phyloP scores from a whole-genome alignment of 2,113 vertebrate genomes.

The Lepisosteus osseus region DNA sequence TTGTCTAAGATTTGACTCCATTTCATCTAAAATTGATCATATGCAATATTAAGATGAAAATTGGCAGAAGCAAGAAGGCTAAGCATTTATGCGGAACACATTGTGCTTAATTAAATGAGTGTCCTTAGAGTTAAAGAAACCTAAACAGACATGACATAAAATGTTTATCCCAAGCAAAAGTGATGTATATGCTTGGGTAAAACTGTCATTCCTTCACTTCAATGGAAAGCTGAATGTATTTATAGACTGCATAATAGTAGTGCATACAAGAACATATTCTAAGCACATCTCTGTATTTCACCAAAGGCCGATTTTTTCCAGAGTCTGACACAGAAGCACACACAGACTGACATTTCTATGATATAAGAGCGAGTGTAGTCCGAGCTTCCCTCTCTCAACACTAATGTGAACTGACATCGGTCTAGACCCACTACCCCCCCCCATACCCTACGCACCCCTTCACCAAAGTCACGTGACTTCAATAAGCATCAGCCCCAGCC shows the following conservation, averaged over 20 bases:
- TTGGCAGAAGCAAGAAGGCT: too few species aligned
- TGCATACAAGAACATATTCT: conserved; percentile 36
- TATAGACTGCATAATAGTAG: conserved; percentile 31
- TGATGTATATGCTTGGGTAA: too few species aligned
- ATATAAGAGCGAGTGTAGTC: conserved; percentile 33
- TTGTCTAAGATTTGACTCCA: too few species aligned
- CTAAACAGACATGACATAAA: conserved; percentile 13
- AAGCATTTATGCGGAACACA: too few species aligned
- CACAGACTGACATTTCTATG: conserved; percentile 35
- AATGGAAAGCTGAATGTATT: conserved; percentile 42
- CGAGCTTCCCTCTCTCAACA: conserved; percentile 33
- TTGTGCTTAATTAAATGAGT: too few species aligned
- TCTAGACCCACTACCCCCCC: conserved; percentile 39
- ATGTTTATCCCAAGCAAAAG: too few species aligned
- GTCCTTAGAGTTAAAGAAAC: too few species aligned
- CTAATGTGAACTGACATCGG: conserved; percentile 66
- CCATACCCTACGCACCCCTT: not conserved
- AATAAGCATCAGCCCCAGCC: conserved; percentile 44
- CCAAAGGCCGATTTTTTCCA: conserved; percentile 44
- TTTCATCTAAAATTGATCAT: too few species aligned
- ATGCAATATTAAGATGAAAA: too few species aligned
- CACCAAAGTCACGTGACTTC: conserved; percentile 51
- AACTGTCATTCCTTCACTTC: conserved; percentile 46
- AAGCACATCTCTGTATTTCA: conserved; percentile 37
- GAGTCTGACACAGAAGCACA: conserved; percentile 30